Evolutionary conservation across 2,888 invertebrate species (phyloP), one percentile per base, ranked within the genome.

Genomic region (Andrena flavipes): DNA sequence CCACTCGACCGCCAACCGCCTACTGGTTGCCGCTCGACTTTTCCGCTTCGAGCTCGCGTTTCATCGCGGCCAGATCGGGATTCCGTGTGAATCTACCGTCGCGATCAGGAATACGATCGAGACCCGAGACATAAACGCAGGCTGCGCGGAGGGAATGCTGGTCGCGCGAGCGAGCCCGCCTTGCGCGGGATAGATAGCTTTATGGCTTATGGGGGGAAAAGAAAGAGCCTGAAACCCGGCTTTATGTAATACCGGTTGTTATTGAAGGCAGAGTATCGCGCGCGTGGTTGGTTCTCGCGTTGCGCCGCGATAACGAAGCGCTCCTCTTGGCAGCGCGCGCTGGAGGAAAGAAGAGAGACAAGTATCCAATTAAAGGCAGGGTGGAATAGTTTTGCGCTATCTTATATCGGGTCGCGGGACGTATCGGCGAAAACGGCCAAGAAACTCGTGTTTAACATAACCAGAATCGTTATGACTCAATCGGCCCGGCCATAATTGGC

Each of bases 391-490:
- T 80, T 71, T 48, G 20, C 70, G 56, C 62, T 76, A 81, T 81
- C 82, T 76, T 71, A 56, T 76, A 70, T 73, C 83, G 69, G 56
- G 70, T 49, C 72, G 80, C 42, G 79, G 48, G 65, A 71, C 54
- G 62, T 69, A 64, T 64, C 69, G 80, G 63, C 84, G 49, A 64
- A 78, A 84, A 81, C 69, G 69, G 71, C 65, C 35, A 30, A 75
- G 84, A 69, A 76, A 70, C 68, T 49, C 64, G 67, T 64, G 71
- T 73, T 87, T 87, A 84, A 67, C 88, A 87, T 87, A 85, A 85
- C 79, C 76, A 84, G 87, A 81, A 76, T 71, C 76, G 73, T 80
- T 83, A 80, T 77, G 85, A 85, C 87, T 87, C 84, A 85, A 87
- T 87, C 68, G 56, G 23, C 56, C 42, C 62, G 64, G 59, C 54